These are phyloP conservation scores for Tribolium madens DNA, from an alignment of 1,140 invertebrate species.

Conservation along the genomic window DNA sequence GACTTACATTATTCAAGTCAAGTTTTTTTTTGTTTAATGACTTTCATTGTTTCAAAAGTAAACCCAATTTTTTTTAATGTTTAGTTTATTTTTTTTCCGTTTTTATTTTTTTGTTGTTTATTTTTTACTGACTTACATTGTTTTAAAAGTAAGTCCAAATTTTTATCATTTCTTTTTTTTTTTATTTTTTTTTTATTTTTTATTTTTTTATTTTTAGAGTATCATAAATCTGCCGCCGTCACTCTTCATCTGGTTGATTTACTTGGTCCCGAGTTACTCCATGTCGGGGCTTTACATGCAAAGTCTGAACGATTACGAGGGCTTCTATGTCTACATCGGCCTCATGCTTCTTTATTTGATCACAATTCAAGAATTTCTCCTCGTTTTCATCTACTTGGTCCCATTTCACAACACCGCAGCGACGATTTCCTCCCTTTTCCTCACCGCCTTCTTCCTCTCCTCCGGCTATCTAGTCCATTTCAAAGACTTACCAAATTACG, in stretches of 20 bases:
- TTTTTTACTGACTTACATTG: slow-evolving; percentile 81
- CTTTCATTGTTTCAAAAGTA: no score
- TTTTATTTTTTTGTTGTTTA: background rate
- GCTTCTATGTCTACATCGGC: slow-evolving; percentile 81
- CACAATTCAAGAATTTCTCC: slow-evolving; percentile 77
- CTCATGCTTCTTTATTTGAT: slow-evolving; percentile 84
- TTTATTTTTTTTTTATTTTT: no score
- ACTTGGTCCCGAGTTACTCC: slow-evolving; percentile 87
- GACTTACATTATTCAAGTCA: no score
- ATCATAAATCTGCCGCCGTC: slow-evolving; percentile 74
- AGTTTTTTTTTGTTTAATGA: no score
- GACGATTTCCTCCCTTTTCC: slow-evolving; percentile 72
- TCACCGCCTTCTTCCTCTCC: slow-evolving; percentile 74
- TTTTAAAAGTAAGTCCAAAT: slow-evolving; percentile 83
- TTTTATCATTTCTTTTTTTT: slow-evolving; percentile 40
- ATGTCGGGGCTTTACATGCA: slow-evolving; percentile 86
- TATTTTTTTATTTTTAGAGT: slow-evolving; percentile 67
- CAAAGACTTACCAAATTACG: slow-evolving; percentile 76
- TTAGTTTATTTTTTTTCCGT: no score
- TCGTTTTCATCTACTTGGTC: slow-evolving; percentile 76
- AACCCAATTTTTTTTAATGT: no score
- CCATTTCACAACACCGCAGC: slow-evolving; percentile 72
- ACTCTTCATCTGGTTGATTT: slow-evolving; percentile 80
- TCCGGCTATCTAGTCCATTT: slow-evolving; percentile 81
- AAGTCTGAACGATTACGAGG: slow-evolving; percentile 72